Base-by-base conservation (phyloP, 2,113 vertebrate species). In the Polypterus senegalus region DNA sequence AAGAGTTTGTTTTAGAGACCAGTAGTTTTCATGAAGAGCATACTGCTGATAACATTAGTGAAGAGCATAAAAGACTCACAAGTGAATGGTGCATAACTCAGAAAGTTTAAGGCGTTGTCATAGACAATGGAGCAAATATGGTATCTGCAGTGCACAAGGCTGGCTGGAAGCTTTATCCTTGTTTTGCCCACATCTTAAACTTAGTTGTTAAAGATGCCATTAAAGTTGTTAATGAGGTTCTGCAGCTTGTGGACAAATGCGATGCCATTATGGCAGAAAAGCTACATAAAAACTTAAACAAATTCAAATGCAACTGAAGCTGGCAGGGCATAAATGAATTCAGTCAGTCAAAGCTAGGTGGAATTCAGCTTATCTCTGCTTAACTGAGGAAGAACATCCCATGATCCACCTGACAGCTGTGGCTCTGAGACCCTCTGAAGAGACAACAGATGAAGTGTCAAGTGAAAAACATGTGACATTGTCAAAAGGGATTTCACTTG, bases 61-160 rank as follows among this genome's bases (percentile, higher is more conserved):
- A 46, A 65, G 68, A 1, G 2, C 48, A 65, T 60, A 65, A 64
- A 52, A 4, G n/a, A 5, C 61, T 67, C 43, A 66, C 58, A 60
- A 63, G 61, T 56, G 63, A 71, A 68, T 67, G 64, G 69, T 47
- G 27, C 64, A 64, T 65, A 48, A 67, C 60, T 60, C 60, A 69
- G 2, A 73, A 65, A 48, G 63, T 65, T 3, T 46, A 45, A 10
- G 69, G 57, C 63, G 58, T 63, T 43, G 48, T 60, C 44, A 68
- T 47, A 66, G 66, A 60, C 4, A 67, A 59, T 54, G 66, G 62
- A 11, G 66, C 65, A 54, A 54, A 60, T 64, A 67, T 60, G 66
- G 62, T 65, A 54, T 51, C 57, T 55, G 63, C 62, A 49, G 62
- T 67, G 61, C 59, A 58, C 51, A 67, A 67, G 49, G 55, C 61